A percentile compares a stretch with the other conserved stretches of the same genome.
phyloP scores from a whole-genome alignment of 23 tunicate species.

The Styela clava region DNA sequence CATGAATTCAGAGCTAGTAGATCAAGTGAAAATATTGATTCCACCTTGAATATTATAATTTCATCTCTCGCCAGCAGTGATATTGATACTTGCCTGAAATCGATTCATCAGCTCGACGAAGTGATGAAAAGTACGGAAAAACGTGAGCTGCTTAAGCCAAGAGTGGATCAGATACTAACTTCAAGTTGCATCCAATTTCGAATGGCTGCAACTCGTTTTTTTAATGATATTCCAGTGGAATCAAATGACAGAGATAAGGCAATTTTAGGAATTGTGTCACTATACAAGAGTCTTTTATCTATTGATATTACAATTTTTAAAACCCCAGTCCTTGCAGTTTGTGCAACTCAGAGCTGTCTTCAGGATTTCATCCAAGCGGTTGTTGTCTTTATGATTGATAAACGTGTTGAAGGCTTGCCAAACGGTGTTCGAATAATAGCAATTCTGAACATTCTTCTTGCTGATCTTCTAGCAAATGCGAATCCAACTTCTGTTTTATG shows the following conservation, averaged over 20 bases:
- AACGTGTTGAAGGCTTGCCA: neutral
- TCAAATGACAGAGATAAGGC: constrained; percentile 1
- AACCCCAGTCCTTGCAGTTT: constrained; percentile 21
- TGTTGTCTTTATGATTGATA: constrained; percentile 1
- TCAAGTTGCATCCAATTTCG: constrained; percentile 54
- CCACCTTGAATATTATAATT: constrained; percentile 28
- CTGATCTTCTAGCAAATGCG: constrained; percentile 4
- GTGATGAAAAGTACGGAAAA: constrained; percentile 44
- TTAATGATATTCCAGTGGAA: constrained; percentile 10
- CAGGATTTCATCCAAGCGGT: constrained; percentile 24
- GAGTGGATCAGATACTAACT: constrained; percentile 51
- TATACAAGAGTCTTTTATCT: constrained; percentile 14
- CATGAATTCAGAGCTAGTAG: neutral
- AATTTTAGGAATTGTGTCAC: neutral
- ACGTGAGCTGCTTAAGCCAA: constrained; percentile 31
- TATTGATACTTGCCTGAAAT: constrained; percentile 34
- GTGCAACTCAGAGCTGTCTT: constrained; percentile 19
- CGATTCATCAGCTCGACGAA: constrained; percentile 57
- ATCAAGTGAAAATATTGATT: neutral
- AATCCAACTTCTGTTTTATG: constrained; percentile 24
- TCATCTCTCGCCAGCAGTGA: constrained; percentile 48
- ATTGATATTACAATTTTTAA: neutral
- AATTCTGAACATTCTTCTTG: constrained; percentile 5
- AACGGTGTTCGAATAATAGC: neutral
- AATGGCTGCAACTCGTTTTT: constrained; percentile 32